phyloP scores from a whole-genome alignment of 2,797 vertebrate genomes.

The Sorex maritimensis region DNA sequence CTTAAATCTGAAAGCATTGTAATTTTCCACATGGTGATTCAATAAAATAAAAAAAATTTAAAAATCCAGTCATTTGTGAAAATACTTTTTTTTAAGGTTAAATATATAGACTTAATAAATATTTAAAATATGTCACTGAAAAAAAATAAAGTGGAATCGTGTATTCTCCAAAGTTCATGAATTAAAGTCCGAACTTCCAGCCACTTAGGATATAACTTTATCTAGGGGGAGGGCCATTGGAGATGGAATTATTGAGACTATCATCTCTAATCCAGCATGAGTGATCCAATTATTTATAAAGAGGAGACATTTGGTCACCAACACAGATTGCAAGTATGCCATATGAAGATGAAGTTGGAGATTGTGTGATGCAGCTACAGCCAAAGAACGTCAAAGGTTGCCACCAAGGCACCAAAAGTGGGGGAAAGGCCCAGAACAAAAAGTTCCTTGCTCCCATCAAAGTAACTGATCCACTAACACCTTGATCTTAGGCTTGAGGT shows the following conservation, averaged over 20 bases:
- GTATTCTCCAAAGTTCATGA: background rate
- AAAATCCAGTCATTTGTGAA: too few relatives aligned
- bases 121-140: too few relatives aligned
- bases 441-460: background rate
- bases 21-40: too few relatives aligned
- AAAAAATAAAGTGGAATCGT: background rate
- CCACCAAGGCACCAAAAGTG: background rate
- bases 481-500: background rate
- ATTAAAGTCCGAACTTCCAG: background rate
- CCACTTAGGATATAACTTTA: background rate
- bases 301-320: background rate
- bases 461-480: background rate
- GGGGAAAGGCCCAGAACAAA: background rate
- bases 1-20: too few relatives aligned
- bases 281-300: background rate
- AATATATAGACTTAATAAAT: too few relatives aligned
- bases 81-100: too few relatives aligned
- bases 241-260: constrained; percentile 18
- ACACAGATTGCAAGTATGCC: background rate
- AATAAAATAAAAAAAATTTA: too few relatives aligned
- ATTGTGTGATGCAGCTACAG: too few relatives aligned
- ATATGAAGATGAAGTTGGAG: constrained; percentile 15
- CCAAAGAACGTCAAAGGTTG: background rate
- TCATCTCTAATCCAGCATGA: background rate
- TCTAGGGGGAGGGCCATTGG: background rate